Evolutionary conservation across 2,113 vertebrate genomes (phyloP).

Genomic region (Clarias macrocephalus): DNA sequence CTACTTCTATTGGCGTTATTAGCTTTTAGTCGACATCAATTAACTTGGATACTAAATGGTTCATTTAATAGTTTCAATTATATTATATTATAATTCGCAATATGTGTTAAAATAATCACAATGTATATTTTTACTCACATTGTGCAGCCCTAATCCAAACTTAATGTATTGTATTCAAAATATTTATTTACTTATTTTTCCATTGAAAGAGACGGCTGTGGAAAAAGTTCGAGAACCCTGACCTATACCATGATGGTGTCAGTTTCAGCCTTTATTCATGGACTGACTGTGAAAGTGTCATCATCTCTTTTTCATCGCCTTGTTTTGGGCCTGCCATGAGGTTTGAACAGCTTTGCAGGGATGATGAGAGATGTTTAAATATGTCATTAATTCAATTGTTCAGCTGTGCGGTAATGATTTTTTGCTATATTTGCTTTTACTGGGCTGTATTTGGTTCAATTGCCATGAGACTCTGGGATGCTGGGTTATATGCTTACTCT

Average conservation of each 20-base stretch:
- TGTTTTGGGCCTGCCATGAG: background rate
- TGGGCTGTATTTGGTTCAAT: slow-evolving; percentile 19
- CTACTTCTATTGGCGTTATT: too few species aligned
- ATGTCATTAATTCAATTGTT: slow-evolving; percentile 8
- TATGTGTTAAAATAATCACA: too few species aligned
- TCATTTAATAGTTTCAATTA: too few species aligned
- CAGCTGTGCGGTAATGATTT: slow-evolving; percentile 28
- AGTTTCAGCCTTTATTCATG: background rate
- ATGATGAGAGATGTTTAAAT: slow-evolving; percentile 6
- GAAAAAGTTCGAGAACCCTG: background rate
- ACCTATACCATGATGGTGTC: background rate
- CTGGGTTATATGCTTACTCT: slow-evolving; percentile 54
- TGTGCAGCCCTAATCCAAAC: too few species aligned
- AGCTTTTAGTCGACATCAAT: too few species aligned
- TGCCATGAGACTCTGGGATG: slow-evolving; percentile 29
- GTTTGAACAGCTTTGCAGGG: background rate
- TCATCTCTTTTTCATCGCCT: background rate
- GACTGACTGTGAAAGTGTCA: background rate
- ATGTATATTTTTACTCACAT: too few species aligned
- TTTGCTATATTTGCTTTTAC: slow-evolving; percentile 17
- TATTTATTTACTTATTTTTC: too few species aligned
- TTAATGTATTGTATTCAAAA: too few species aligned
- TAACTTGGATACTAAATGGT: too few species aligned
- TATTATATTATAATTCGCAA: too few species aligned
- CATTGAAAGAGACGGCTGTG: too few species aligned